phyloP scores from a whole-genome alignment of 1,140 invertebrate genomes.

The Listronotus bonariensis region DNA sequence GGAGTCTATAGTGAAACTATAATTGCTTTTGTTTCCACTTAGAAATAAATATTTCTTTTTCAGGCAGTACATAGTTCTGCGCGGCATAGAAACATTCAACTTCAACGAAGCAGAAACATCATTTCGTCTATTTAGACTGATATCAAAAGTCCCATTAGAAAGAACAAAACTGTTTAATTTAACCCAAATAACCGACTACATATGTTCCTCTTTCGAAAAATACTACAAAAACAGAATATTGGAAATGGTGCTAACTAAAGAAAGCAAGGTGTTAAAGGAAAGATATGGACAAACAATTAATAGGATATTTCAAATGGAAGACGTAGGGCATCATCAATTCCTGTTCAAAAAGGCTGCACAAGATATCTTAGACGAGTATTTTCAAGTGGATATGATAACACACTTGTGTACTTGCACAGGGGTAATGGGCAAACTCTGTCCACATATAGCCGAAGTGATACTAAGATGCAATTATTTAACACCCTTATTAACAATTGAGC shows the following conservation, averaged over 20 bases:
- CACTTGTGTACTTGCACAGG: conserved; percentile 16
- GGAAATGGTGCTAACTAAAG: conserved; percentile 18
- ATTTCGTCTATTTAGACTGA: conserved; percentile 14
- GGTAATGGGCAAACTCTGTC: conserved; percentile 8
- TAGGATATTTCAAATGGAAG: conserved; percentile 8
- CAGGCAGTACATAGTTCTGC: conserved; percentile 11
- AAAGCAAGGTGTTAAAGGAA: conserved; percentile 12
- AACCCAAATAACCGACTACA: conserved; percentile 21
- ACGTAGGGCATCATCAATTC: conserved; percentile 19
- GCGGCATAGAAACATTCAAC: conserved; percentile 8
- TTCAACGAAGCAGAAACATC: conserved; percentile 20
- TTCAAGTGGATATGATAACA: conserved; percentile 21
- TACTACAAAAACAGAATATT: conserved; percentile 20
- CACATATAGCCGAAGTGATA: conserved; percentile 11
- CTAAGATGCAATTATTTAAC: conserved; percentile 1
- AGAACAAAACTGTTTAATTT: conserved; percentile 19
- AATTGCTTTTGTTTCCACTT: no score
- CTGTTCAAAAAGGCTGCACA: conserved; percentile 4
- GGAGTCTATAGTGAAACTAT: no score
- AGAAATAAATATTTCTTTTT: no score
- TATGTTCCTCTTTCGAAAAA: conserved; percentile 18
- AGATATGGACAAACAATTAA: background rate
- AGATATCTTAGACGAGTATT: conserved; percentile 13
- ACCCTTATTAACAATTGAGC: conserved; percentile 7
- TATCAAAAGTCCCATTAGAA: conserved; percentile 11